phyloP scores from a whole-genome alignment of 2,888 invertebrate genomes.

The Eubasilissa splendida region DNA sequence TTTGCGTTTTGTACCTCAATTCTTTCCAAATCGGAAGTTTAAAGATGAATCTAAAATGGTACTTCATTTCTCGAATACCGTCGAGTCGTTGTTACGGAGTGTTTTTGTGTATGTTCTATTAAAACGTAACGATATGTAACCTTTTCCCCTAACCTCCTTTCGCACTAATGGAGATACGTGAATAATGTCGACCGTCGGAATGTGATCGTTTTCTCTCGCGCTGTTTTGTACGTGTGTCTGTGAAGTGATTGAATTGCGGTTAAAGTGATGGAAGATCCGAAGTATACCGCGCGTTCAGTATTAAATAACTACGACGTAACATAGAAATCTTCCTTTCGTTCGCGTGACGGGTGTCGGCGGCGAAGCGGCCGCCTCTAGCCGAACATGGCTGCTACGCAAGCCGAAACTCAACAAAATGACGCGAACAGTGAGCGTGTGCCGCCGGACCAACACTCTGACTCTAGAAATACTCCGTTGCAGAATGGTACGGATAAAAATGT shows the following conservation, averaged over 20 bases:
- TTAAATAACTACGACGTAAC: slow-evolving; percentile 74
- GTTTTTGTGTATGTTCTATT: slow-evolving; percentile 63
- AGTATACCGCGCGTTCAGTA: slow-evolving; percentile 68
- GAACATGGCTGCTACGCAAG: slow-evolving; percentile 90
- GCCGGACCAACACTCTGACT: slow-evolving; percentile 78
- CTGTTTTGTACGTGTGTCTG: slow-evolving; percentile 68
- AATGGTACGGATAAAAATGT: slow-evolving; percentile 85
- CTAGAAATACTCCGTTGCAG: slow-evolving; percentile 80
- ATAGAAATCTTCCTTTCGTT: slow-evolving; percentile 69
- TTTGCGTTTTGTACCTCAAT: slow-evolving; percentile 66
- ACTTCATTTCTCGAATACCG: slow-evolving; percentile 46
- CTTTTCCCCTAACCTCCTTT: slow-evolving; percentile 84
- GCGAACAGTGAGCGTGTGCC: slow-evolving; percentile 78
- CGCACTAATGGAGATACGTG: slow-evolving; percentile 83
- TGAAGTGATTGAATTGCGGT: slow-evolving; percentile 74
- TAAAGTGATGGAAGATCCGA: slow-evolving; percentile 60
- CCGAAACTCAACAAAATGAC: slow-evolving; percentile 87
- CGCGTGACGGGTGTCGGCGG: slow-evolving; percentile 76
- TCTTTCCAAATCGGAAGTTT: slow-evolving; percentile 66
- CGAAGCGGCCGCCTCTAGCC: slow-evolving; percentile 68
- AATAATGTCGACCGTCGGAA: slow-evolving; percentile 80
- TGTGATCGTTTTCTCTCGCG: slow-evolving; percentile 71
- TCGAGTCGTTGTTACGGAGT: slow-evolving; percentile 38
- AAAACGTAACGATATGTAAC: slow-evolving; percentile 77
- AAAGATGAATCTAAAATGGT: slow-evolving; percentile 70